These are phyloP conservation scores for Alethe diademata DNA, from an alignment of 2,113 vertebrate species.

Conservation along the genomic window DNA sequence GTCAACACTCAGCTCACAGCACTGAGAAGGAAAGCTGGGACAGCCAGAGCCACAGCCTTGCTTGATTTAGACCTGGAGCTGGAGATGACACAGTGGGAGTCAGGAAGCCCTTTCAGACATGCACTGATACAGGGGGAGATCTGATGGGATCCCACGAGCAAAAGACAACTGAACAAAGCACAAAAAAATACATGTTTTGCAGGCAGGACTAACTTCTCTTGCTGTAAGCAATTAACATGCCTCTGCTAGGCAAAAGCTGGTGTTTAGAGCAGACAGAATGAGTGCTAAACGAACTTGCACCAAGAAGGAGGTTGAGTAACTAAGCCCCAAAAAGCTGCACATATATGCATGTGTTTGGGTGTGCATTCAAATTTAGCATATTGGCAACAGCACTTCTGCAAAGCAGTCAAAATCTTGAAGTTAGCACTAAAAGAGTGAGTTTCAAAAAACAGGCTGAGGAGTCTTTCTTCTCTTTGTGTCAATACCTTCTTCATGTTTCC, in stretches of 20 bases:
- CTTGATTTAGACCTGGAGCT: background rate
- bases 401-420: background rate
- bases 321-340: background rate
- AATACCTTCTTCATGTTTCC: background rate
- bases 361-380: background rate
- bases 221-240: background rate
- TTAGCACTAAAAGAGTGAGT: background rate
- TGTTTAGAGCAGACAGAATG: background rate
- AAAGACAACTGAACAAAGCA: background rate
- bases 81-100: background rate
- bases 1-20: conserved; percentile 22
- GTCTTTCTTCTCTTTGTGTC: background rate
- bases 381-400: background rate
- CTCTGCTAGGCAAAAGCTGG: background rate
- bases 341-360: background rate
- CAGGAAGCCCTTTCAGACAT: background rate
- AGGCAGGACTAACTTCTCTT: background rate
- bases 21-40: background rate
- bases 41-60: background rate
- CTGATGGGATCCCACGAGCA: background rate
- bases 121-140: background rate
- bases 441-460: background rate
- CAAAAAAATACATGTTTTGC: background rate
- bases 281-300: background rate
- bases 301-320: background rate